Evolutionary conservation across 2,113 vertebrate genomes (phyloP), one percentile per base, ranked within the genome.

Genomic region (Holacanthus passer): DNA sequence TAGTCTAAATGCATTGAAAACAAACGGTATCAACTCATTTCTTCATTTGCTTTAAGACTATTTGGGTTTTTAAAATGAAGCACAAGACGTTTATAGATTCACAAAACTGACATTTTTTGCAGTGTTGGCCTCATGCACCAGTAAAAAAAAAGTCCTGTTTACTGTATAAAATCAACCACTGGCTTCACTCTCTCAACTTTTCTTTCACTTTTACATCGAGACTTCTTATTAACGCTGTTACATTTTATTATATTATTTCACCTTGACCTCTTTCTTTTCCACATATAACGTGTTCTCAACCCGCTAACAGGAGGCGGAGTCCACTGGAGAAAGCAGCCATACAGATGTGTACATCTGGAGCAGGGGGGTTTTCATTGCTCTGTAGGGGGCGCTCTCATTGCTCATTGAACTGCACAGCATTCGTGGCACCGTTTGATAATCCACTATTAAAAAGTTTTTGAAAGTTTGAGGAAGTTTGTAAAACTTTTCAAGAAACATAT

Each of bases 341-440:
- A 88, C 94, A 94, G 94, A 94, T 95, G 94, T 94, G 92, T 89
- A 60, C 93, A 94, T 95, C 94, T 95, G 95, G 91, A 86, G 41
- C 60, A 13, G 24, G 13, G 62, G 31, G 37, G 29, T 43, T 53
- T 37, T 50, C 41, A 24, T 19, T 72, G 37, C 10, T 22, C 84
- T 74, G 59, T 79, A 93, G 93, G 77, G 88, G 94, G 94, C 88
- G 92, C 90, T 74, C 37, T 37, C 0, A 64, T 9, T 48, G 70
- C 41, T 45, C 1, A 45, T 13, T 53, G 64, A 35, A 24, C 32
- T 37, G 2, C 12, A 29, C 20, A 55, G 89, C 73, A 82, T 74
- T 92, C 72, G 87, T 93, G 89, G 85, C 86, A 86, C 35, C 20
- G 29, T 83, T 73, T 73, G 32, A 79, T 52, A 11, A 8, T 32